Percentiles rank a stretch among this genome's conserved stretches.
Evolutionary conservation across 2,797 vertebrate species (phyloP).

Genomic region (Parauchenoglanis ngamensis): DNA sequence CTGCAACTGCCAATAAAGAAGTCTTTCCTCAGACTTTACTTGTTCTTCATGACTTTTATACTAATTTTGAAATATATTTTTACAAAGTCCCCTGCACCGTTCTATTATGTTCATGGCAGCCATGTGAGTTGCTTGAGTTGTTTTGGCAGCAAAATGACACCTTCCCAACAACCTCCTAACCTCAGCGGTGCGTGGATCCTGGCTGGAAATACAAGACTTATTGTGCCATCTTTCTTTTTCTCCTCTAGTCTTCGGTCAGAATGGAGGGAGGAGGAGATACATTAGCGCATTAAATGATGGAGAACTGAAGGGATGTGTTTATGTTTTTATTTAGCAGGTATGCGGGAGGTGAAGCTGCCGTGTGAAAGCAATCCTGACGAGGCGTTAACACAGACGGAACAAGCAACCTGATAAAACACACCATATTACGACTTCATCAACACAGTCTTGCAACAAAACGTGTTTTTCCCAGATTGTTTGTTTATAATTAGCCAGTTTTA

Average conservation of each 20-base stretch:
- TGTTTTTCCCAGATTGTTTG: not conserved
- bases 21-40: too few relatives aligned
- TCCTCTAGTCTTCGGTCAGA: not conserved
- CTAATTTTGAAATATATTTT: not conserved
- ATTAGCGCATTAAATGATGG: not conserved
- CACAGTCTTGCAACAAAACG: not conserved
- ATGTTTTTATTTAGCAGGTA: conserved; percentile 13
- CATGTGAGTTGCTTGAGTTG: not conserved
- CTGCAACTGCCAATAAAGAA: not conserved
- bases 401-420: not conserved
- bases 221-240: not conserved
- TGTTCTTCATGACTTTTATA: not conserved
- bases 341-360: conserved; percentile 5
- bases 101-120: not conserved
- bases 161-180: not conserved
- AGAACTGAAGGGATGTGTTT: not conserved
- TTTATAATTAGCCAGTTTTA: not conserved
- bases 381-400: not conserved
- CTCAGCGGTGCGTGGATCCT: not conserved
- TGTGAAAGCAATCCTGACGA: not conserved
- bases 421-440: not conserved
- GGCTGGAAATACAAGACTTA: not conserved
- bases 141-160: not conserved
- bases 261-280: not conserved
- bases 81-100: not conserved